These are phyloP conservation scores for Augochlorella aurata DNA, from an alignment of 2,888 invertebrate genomes.

Conservation along the genomic window DNA sequence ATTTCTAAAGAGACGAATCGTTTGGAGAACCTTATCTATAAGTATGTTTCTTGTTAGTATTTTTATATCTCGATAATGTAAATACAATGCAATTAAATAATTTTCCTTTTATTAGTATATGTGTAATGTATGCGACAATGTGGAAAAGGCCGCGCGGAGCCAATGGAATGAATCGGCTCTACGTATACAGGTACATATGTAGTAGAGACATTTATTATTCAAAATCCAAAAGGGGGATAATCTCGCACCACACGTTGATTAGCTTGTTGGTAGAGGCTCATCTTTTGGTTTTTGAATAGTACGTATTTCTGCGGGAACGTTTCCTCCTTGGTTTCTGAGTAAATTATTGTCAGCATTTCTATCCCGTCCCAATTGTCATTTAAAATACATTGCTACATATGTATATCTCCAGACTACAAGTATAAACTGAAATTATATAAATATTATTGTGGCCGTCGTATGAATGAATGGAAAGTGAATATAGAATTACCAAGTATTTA, in stretches of 20 bases:
- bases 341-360: slow-evolving; percentile 48
- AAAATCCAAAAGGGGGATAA: too few relatives aligned
- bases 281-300: not conserved
- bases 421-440: slow-evolving; percentile 36
- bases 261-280: too few relatives aligned
- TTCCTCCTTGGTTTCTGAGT: slow-evolving; percentile 36
- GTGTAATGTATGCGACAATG: slow-evolving; percentile 58
- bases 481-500: slow-evolving; percentile 25
- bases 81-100: slow-evolving; percentile 68
- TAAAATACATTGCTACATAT: slow-evolving; percentile 39
- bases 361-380: slow-evolving; percentile 48
- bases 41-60: slow-evolving; percentile 79
- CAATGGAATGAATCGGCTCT: slow-evolving; percentile 61
- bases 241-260: too few relatives aligned
- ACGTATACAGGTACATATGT: slow-evolving; percentile 23
- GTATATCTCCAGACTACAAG: slow-evolving; percentile 15
- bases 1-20: slow-evolving; percentile 72
- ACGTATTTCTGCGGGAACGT: slow-evolving; percentile 41
- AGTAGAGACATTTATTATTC: not conserved
- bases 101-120: slow-evolving; percentile 63
- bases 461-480: slow-evolving; percentile 38
- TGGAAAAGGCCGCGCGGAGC: slow-evolving; percentile 47
- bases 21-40: slow-evolving; percentile 68
- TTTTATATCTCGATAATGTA: slow-evolving; percentile 78
- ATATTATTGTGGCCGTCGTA: slow-evolving; percentile 26